These are phyloP conservation scores for Acanthococcus lagerstroemiae DNA, from an alignment of 2,888 invertebrate genomes.

Conservation along the genomic window DNA sequence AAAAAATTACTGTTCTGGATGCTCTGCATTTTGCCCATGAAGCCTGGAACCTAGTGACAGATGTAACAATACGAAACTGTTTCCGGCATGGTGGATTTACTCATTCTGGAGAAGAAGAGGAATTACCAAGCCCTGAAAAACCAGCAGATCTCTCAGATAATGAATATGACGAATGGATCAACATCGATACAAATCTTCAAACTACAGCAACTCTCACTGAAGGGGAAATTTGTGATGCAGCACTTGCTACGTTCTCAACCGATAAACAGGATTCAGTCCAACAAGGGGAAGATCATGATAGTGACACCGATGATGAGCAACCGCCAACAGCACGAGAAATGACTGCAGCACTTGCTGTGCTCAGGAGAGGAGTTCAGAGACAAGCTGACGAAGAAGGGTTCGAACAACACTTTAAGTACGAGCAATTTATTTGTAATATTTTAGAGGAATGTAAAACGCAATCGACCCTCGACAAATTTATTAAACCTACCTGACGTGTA, in stretches of 20 bases:
- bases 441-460: too few species aligned
- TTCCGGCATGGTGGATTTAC: not conserved
- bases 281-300: not conserved
- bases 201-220: not conserved
- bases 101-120: not conserved
- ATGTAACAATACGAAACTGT: not conserved
- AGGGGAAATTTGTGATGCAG: constrained; percentile 1
- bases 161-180: constrained; percentile 4
- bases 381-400: too few species aligned
- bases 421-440: too few species aligned
- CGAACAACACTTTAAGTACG: too few species aligned
- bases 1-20: not conserved
- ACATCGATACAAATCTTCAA: not conserved
- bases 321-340: not conserved
- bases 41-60: not conserved
- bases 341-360: too few species aligned
- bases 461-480: too few species aligned
- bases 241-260: not conserved
- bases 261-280: not conserved
- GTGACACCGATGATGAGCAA: not conserved
- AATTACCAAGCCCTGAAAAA: not conserved
- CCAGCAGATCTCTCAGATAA: not conserved
- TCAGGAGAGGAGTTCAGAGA: too few species aligned
- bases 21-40: not conserved
- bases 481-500: too few species aligned